A percentile compares a stretch with the other conserved stretches of the same genome.
phyloP scores from a whole-genome alignment of 2,113 vertebrate genomes.

The Aegotheles bennettii region DNA sequence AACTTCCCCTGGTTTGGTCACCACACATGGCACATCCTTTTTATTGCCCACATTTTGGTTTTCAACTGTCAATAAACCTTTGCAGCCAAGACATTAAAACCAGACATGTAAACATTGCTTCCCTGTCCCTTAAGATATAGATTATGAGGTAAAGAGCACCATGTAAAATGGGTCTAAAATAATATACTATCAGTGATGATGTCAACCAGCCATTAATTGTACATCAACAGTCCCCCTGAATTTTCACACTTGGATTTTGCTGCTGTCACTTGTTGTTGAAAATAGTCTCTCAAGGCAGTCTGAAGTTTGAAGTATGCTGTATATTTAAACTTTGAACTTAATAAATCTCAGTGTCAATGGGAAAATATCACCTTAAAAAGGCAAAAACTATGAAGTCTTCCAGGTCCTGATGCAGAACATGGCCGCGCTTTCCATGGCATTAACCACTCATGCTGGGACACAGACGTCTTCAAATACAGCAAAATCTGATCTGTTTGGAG shows the following conservation, averaged over 20 bases:
- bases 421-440: neutral
- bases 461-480: slow-evolving; percentile 8
- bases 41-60: neutral
- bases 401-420: neutral
- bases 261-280: neutral
- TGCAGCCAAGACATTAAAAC: neutral
- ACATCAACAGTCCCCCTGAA: neutral
- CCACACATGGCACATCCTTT: neutral
- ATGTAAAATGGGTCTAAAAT: neutral
- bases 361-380: slow-evolving; percentile 24
- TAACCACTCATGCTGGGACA: neutral
- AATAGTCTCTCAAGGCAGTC: neutral
- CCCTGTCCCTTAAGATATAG: neutral
- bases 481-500: neutral
- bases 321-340: slow-evolving; percentile 32
- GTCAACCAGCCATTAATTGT: neutral
- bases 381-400: neutral
- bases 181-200: neutral
- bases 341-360: neutral
- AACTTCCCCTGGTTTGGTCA: neutral
- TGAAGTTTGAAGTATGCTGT: neutral
- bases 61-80: neutral
- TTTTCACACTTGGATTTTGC: neutral
- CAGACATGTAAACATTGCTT: neutral
- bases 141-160: neutral